Conservation (phyloP, 2,888 invertebrate species). For the Oegoconia quadripuncta region DNA sequence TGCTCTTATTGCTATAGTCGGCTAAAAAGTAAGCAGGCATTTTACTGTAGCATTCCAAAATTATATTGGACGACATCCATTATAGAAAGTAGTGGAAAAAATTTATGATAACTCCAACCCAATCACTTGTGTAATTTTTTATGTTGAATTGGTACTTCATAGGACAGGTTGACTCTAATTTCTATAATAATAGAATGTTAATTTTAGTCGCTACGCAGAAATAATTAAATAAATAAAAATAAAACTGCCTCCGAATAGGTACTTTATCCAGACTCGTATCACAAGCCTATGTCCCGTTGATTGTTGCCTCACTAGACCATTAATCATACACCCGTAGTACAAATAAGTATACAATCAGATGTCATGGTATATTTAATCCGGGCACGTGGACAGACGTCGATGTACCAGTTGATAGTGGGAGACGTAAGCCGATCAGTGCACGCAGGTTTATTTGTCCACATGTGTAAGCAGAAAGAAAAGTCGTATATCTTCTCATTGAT, state of each 20-base stretch:
- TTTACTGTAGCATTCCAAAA: slow-evolving; percentile 46
- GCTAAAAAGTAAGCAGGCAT: slow-evolving; percentile 35
- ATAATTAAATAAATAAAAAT: no score
- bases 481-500: no score
- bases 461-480: slow-evolving; percentile 26
- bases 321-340: slow-evolving; percentile 49
- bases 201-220: not conserved
- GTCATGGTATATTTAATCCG: slow-evolving; percentile 47
- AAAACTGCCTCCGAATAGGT: no score
- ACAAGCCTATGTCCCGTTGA: slow-evolving; percentile 37
- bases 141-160: no score
- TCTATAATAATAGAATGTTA: no score
- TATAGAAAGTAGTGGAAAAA: slow-evolving; percentile 34
- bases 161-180: no score
- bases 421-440: slow-evolving; percentile 60
- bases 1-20: slow-evolving; percentile 42
- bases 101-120: slow-evolving; percentile 22
- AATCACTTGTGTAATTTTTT: slow-evolving; percentile 24
- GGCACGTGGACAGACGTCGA: slow-evolving; percentile 57
- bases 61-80: slow-evolving; percentile 55
- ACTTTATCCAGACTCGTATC: not conserved
- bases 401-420: slow-evolving; percentile 36
- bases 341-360: slow-evolving; percentile 54
- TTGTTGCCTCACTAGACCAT: slow-evolving; percentile 38
- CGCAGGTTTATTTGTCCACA: slow-evolving; percentile 42